A percentile compares a stretch with the other conserved stretches of the same genome.
These are phyloP conservation scores for Ditylenchus dipsaci DNA, from an alignment of 1,140 invertebrate genomes.

Conservation along the genomic window DNA sequence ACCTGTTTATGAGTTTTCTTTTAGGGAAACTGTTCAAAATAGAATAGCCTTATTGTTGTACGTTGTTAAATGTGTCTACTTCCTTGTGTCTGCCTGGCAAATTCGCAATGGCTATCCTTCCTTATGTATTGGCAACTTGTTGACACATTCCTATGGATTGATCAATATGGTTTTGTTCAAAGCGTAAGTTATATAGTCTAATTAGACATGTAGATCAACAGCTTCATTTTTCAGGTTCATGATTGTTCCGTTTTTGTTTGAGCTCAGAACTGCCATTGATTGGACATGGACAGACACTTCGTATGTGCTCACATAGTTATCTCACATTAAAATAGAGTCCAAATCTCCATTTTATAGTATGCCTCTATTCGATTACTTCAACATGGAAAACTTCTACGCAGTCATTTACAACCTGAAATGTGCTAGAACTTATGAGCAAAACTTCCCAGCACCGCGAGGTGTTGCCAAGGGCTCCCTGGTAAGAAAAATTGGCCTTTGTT, in stretches of 20 bases:
- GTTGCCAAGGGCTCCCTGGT: slow-evolving; percentile 67
- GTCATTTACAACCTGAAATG: slow-evolving; percentile 57
- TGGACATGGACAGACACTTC: slow-evolving; percentile 70
- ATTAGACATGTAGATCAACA: too few relatives aligned
- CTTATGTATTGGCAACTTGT: slow-evolving; percentile 53
- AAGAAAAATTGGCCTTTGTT: slow-evolving; percentile 10
- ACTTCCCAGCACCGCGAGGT: slow-evolving; percentile 64
- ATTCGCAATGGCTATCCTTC: slow-evolving; percentile 56
- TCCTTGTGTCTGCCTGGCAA: slow-evolving; percentile 57
- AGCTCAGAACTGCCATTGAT: slow-evolving; percentile 91
- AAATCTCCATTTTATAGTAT: slow-evolving; percentile 61
- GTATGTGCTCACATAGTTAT: background rate
- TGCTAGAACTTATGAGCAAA: slow-evolving; percentile 46
- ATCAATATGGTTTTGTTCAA: slow-evolving; percentile 57
- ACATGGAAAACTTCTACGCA: slow-evolving; percentile 74
- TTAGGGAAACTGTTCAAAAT: slow-evolving; percentile 43
- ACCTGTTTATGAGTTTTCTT: slow-evolving; percentile 11
- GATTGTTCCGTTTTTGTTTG: slow-evolving; percentile 90
- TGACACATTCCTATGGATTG: slow-evolving; percentile 55
- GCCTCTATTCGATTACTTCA: slow-evolving; percentile 95
- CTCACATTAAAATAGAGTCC: background rate
- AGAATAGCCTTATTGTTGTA: slow-evolving; percentile 46
- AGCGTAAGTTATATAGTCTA: slow-evolving; percentile 46
- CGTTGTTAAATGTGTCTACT: slow-evolving; percentile 55
- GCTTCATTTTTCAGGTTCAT: slow-evolving; percentile 71